These are phyloP conservation scores for Euura lappo DNA, from an alignment of 1,140 invertebrate species.

Conservation along the genomic window DNA sequence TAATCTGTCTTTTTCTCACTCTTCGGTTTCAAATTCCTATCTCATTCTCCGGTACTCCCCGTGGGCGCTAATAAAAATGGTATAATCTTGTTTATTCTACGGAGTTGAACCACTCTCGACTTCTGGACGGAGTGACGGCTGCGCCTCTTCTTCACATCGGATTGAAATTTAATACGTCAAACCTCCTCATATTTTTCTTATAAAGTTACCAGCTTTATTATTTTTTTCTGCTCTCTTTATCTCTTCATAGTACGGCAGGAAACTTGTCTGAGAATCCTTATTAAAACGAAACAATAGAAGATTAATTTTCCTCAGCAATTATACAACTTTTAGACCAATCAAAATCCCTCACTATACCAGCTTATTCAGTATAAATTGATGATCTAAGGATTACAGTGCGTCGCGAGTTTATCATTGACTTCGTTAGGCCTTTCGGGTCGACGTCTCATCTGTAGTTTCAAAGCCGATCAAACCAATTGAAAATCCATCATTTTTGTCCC, in stretches of 20 bases:
- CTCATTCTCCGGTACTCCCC: not conserved
- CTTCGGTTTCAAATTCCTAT: not conserved
- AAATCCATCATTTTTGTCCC: constrained; percentile 10
- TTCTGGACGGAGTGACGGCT: not conserved
- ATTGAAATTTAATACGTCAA: not conserved
- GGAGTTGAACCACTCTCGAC: not conserved
- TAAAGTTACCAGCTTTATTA: too few relatives aligned
- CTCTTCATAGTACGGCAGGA: not conserved
- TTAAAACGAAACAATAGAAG: not conserved
- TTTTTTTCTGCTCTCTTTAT: too few relatives aligned
- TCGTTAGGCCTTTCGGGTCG: too few relatives aligned
- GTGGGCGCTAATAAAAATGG: not conserved
- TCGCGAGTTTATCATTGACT: too few relatives aligned
- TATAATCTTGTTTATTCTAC: not conserved
- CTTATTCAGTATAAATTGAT: not conserved
- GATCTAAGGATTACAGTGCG: too few relatives aligned
- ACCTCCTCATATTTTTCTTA: not conserved
- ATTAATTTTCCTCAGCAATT: not conserved
- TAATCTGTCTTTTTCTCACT: not conserved
- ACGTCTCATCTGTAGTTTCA: too few relatives aligned
- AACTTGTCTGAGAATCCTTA: not conserved
- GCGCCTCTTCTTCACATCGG: not conserved
- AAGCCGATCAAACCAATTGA: not conserved
- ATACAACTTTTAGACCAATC: not conserved
- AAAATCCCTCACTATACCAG: not conserved